Percentiles rank a stretch among this genome's conserved stretches.
These are phyloP conservation scores for Mus musculus DNA, from an alignment of 2,113 vertebrate genomes.

Conservation along the genomic window GRCm39 chr11:47679501-47680000, in stretches of 20 bases:
- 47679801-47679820: slow-evolving; percentile 49
- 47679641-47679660: not conserved
- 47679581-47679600: not conserved
- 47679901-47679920: not conserved
- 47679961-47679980: slow-evolving; percentile 32
- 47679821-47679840: slow-evolving; percentile 26
- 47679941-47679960: not conserved
- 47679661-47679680: not conserved
- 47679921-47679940: not conserved
- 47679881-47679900: not conserved
- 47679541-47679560: not conserved
- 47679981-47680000: slow-evolving; percentile 39
- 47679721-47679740: not conserved
- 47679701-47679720: not conserved
- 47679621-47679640: not conserved
- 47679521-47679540: not conserved
- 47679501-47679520: not conserved
- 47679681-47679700: not conserved
- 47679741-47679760: not conserved
- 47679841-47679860: not conserved
- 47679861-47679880: not conserved
- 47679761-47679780: not conserved
- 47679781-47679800: slow-evolving; percentile 1
- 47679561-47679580: not conserved
- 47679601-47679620: not conserved